A percentile compares a stretch with the other conserved stretches of the same genome.
Conservation (phyloP, 2,797 vertebrate genomes). For the Hyperoplus immaculatus region DNA sequence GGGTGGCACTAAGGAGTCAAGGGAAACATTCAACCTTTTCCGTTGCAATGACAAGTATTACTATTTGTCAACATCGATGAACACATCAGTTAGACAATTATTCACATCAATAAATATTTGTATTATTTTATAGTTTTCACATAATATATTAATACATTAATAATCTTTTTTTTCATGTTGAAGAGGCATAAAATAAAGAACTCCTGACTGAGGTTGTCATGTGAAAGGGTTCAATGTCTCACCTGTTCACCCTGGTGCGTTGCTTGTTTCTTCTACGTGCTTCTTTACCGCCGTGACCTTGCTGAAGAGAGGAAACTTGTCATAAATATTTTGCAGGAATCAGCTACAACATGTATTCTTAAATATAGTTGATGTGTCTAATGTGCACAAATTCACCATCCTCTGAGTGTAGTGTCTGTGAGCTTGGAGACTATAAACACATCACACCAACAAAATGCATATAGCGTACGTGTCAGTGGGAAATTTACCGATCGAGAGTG, state of each 20-base stretch:
- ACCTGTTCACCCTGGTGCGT: conserved; percentile 53
- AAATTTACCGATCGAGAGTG: conserved; percentile 57
- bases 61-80: no score
- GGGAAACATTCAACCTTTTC: no score
- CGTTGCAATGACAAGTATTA: no score
- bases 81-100: no score
- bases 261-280: conserved; percentile 18
- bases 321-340: conserved; percentile 1
- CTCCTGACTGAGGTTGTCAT: no score
- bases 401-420: neutral
- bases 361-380: neutral
- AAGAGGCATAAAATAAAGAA: no score
- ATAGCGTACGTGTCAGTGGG: neutral
- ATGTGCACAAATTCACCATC: conserved; percentile 17
- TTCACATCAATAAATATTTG: no score
- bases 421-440: conserved; percentile 11
- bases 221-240: conserved; percentile 2
- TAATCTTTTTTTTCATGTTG: no score
- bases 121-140: no score
- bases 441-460: conserved; percentile 14
- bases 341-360: neutral
- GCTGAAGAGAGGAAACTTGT: conserved; percentile 33
- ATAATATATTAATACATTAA: no score
- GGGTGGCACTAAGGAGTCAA: no score
- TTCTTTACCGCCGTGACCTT: conserved; percentile 36